These are phyloP conservation scores for Glaucidium brasilianum DNA, from an alignment of 2,113 vertebrate genomes.

Conservation along the genomic window DNA sequence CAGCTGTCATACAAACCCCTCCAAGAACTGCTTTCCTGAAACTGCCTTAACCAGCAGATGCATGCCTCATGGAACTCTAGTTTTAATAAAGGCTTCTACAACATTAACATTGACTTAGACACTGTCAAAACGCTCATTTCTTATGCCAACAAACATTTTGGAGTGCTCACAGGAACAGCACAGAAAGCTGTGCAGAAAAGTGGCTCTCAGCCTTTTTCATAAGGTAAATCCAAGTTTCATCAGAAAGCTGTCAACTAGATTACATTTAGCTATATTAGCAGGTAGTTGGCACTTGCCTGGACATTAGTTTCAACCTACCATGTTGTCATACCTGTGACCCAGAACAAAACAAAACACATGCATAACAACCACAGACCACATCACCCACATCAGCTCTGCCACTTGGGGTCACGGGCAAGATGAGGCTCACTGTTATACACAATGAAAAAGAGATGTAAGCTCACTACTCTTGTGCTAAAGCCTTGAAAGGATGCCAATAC, in stretches of 20 bases:
- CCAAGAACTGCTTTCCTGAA: not conserved
- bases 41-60: not conserved
- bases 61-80: accelerated
- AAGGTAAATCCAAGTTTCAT: not conserved
- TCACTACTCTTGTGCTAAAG: not conserved
- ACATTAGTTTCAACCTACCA: not conserved
- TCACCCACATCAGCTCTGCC: not conserved
- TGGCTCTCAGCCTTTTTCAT: not conserved
- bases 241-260: not conserved
- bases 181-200: not conserved
- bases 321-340: not conserved
- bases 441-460: not conserved
- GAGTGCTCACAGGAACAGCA: accelerated
- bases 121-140: not conserved
- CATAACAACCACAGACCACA: not conserved
- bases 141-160: not conserved
- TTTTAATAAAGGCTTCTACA: not conserved
- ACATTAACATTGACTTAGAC: not conserved
- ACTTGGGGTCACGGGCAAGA: accelerated
- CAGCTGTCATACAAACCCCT: not conserved
- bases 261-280: not conserved
- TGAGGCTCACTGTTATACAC: not conserved
- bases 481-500: not conserved
- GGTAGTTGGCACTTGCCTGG: not conserved
- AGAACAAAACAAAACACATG: not conserved